These are phyloP conservation scores for Scytalopus superciliaris DNA, from an alignment of 2,113 vertebrate genomes.

Conservation along the genomic window DNA sequence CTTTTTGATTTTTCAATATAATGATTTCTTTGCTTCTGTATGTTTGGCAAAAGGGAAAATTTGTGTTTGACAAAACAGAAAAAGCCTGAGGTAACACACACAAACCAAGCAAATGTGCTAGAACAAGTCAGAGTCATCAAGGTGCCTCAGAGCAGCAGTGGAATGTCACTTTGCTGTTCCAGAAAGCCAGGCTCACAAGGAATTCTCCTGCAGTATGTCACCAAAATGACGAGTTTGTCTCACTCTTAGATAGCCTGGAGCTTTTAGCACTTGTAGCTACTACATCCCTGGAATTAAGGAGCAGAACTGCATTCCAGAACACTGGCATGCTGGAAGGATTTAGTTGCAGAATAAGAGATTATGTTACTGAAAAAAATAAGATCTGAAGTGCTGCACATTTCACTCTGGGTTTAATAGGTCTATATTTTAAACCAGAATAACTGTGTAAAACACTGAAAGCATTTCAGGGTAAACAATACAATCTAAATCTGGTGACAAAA, in stretches of 20 bases:
- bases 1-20: slow-evolving; percentile 2
- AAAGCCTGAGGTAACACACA: background rate
- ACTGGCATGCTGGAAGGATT: background rate
- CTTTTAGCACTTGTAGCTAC: background rate
- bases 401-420: background rate
- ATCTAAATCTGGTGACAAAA: background rate
- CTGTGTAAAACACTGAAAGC: background rate
- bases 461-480: background rate
- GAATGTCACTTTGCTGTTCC: background rate
- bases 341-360: background rate
- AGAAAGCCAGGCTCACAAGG: background rate
- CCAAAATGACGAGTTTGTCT: background rate
- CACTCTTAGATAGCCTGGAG: background rate
- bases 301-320: background rate
- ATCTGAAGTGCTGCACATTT: background rate
- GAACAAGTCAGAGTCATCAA: background rate
- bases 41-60: slow-evolving; percentile 10
- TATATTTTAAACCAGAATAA: background rate
- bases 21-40: slow-evolving; percentile 56
- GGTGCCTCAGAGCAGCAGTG: background rate
- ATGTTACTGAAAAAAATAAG: background rate
- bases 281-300: background rate
- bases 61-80: slow-evolving; percentile 29
- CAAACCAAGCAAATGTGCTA: background rate
- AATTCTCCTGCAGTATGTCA: background rate